Evolutionary conservation across 2,797 vertebrate species (phyloP).

Genomic region (Acomys russatus): DNA sequence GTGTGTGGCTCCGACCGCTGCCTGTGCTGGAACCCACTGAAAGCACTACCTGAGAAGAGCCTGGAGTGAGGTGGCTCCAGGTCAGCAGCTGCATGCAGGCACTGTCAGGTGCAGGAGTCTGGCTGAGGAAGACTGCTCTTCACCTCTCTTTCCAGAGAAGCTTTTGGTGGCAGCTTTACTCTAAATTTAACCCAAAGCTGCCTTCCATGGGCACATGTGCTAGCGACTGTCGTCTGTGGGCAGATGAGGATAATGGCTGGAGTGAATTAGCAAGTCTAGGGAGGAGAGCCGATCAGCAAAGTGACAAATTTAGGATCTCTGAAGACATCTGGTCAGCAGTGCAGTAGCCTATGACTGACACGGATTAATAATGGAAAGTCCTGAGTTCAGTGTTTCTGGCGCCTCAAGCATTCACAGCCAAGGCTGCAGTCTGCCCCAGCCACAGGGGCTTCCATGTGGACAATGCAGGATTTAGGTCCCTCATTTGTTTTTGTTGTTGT

Average conservation of each 20-base stretch:
- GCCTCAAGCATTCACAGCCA: background rate
- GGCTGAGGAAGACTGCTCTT: background rate
- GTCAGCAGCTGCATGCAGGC: background rate
- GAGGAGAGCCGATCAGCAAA: constrained; percentile 65
- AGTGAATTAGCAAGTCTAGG: constrained; percentile 67
- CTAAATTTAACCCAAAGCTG: background rate
- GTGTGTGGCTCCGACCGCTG: background rate
- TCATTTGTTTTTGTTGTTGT: background rate
- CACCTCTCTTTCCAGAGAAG: background rate
- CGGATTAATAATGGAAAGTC: constrained; percentile 73
- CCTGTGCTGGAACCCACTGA: background rate
- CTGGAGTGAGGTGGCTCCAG: too few relatives aligned
- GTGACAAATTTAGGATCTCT: constrained; percentile 76
- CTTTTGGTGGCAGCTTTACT: background rate
- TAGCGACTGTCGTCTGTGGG: background rate
- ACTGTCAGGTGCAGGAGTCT: background rate
- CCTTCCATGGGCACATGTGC: background rate
- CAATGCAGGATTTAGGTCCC: background rate
- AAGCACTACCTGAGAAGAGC: background rate
- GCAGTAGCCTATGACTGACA: constrained; percentile 41
- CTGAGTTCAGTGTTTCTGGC: constrained; percentile 52
- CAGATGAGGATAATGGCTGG: constrained; percentile 58
- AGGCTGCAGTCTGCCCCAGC: background rate
- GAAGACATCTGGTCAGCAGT: constrained; percentile 80
- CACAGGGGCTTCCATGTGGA: background rate